A percentile compares a stretch with the other conserved stretches of the same genome.
Conservation (phyloP, 53 echinoderm and acorn worm species). For the Astropecten irregularis region DNA sequence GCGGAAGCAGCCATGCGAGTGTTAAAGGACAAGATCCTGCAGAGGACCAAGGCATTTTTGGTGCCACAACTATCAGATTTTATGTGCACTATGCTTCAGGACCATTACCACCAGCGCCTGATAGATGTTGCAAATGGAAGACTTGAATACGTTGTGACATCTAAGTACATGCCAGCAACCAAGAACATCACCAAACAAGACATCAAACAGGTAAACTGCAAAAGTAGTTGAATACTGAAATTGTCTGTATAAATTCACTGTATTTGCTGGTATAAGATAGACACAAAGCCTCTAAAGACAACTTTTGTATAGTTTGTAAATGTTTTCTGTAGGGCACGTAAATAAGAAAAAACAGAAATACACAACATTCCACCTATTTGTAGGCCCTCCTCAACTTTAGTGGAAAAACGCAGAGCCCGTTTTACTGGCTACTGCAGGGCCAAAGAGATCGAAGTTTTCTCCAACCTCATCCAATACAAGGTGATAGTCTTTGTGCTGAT, state of each 20-base stretch:
- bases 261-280: neutral
- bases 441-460: too few relatives aligned
- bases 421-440: too few relatives aligned
- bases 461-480: too few relatives aligned
- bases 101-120: constrained; percentile 50
- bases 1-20: constrained; percentile 67
- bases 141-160: constrained; percentile 23
- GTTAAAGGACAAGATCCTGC: constrained; percentile 73
- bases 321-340: too few relatives aligned
- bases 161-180: constrained; percentile 29
- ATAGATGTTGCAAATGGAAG: constrained; percentile 61
- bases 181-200: constrained; percentile 23
- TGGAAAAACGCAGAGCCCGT: too few relatives aligned
- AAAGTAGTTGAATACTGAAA: neutral
- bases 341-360: too few relatives aligned
- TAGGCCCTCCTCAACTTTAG: too few relatives aligned
- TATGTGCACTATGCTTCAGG: constrained; percentile 53
- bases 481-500: too few relatives aligned
- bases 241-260: neutral
- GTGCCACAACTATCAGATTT: constrained; percentile 67
- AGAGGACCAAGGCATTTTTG: constrained; percentile 62
- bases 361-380: too few relatives aligned
- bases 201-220: constrained; percentile 41
- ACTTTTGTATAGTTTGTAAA: too few relatives aligned
- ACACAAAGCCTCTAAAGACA: too few relatives aligned